Evolutionary conservation across 2,888 invertebrate genomes (phyloP).

Genomic region (Lamellibrachia columna): DNA sequence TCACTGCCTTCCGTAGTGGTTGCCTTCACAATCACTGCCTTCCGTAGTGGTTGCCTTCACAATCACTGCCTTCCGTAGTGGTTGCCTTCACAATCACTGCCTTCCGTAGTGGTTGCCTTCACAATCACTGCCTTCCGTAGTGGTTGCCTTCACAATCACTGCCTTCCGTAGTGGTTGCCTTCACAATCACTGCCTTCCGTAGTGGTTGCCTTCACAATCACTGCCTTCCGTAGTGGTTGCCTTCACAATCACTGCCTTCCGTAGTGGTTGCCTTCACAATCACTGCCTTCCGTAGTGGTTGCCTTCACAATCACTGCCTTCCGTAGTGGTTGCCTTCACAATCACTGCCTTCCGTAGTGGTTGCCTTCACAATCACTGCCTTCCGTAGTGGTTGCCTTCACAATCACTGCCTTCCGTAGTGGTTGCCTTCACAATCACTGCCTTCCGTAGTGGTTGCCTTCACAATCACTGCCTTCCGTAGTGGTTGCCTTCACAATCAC

Average conservation of each 20-base stretch:
- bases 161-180: background rate
- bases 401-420: too few species aligned
- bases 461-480: too few species aligned
- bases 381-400: too few species aligned
- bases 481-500: too few species aligned
- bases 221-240: background rate
- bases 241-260: background rate
- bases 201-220: background rate
- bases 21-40: background rate
- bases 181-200: background rate
- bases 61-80: background rate
- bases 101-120: background rate
- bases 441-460: too few species aligned
- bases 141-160: background rate
- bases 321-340: too few species aligned
- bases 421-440: too few species aligned
- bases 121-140: background rate
- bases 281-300: too few species aligned
- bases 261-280: too few species aligned
- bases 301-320: too few species aligned
- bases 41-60: background rate
- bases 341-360: too few species aligned
- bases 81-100: background rate
- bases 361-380: too few species aligned
- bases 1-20: background rate